Evolutionary conservation across 2,797 vertebrate genomes (phyloP).

Genomic region (Bufotes viridis): DNA sequence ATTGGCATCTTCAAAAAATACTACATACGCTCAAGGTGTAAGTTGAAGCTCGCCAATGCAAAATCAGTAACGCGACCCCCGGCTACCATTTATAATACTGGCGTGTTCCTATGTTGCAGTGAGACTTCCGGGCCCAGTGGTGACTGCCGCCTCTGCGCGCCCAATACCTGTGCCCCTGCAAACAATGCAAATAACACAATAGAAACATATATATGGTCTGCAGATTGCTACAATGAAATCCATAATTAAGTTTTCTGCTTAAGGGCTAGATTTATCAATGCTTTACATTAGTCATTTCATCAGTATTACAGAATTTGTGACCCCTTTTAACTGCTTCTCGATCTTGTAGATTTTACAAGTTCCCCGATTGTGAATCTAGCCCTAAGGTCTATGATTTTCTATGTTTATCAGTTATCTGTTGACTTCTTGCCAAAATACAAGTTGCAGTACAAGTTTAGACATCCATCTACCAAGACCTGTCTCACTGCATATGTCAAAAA

Average conservation of each 20-base stretch:
- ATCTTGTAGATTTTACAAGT: background rate
- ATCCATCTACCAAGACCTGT: background rate
- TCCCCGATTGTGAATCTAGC: constrained; percentile 19
- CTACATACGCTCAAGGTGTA: background rate
- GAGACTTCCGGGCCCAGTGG: background rate
- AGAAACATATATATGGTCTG: constrained; percentile 36
- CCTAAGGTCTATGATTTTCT: constrained; percentile 6
- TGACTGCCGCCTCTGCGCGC: background rate
- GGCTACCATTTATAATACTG: background rate
- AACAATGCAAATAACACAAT: background rate
- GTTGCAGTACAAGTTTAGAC: background rate
- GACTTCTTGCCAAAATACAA: constrained; percentile 27
- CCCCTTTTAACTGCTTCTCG: background rate
- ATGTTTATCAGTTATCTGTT: constrained; percentile 5
- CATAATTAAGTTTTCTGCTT: background rate
- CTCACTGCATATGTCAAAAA: background rate
- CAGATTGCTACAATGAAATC: constrained; percentile 8
- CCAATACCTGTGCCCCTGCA: background rate
- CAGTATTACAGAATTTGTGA: background rate
- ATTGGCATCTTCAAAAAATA: too few species aligned
- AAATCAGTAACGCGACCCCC: background rate
- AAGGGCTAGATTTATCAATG: constrained; percentile 33
- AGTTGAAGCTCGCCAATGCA: background rate
- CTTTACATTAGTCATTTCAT: background rate
- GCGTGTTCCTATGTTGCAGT: background rate